Conservation (phyloP, 2,888 invertebrate genomes). For the Clepsis dumicolana region DNA sequence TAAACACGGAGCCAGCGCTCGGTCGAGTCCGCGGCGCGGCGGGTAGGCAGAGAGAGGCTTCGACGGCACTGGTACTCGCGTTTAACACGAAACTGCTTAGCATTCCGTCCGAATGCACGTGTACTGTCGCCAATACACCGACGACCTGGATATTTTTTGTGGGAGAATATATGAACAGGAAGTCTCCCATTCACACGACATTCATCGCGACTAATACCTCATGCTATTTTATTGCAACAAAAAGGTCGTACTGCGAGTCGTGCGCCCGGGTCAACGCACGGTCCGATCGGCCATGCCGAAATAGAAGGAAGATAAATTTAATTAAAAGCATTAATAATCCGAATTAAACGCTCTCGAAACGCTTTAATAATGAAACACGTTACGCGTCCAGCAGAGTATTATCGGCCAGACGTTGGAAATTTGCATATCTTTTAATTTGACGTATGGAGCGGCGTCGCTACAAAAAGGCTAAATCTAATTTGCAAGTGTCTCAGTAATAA, state of each 20-base stretch:
- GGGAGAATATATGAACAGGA: slow-evolving; percentile 68
- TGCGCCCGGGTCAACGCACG: slow-evolving; percentile 68
- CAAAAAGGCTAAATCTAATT: slow-evolving; percentile 41
- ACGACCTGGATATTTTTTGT: slow-evolving; percentile 79
- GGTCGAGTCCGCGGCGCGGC: slow-evolving; percentile 4
- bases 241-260: slow-evolving; percentile 51
- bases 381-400: slow-evolving; percentile 61
- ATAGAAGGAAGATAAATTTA: slow-evolving; percentile 78
- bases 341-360: slow-evolving; percentile 71
- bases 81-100: slow-evolving; percentile 80
- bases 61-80: slow-evolving; percentile 60
- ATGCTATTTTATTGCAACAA: slow-evolving; percentile 50
- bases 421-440: slow-evolving; percentile 81
- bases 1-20: slow-evolving; percentile 14
- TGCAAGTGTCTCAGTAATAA: slow-evolving; percentile 40
- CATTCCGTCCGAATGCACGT: slow-evolving; percentile 78
- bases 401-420: slow-evolving; percentile 65
- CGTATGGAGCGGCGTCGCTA: slow-evolving; percentile 60
- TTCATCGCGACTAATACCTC: slow-evolving; percentile 49
- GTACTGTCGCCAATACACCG: slow-evolving; percentile 77
- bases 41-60: slow-evolving; percentile 49
- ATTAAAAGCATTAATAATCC: slow-evolving; percentile 80
- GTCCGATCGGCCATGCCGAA: slow-evolving; percentile 66
- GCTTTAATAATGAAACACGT: slow-evolving; percentile 69
- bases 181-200: slow-evolving; percentile 73